phyloP scores from a whole-genome alignment of 2,113 vertebrate genomes.

The Pitta sordida region DNA sequence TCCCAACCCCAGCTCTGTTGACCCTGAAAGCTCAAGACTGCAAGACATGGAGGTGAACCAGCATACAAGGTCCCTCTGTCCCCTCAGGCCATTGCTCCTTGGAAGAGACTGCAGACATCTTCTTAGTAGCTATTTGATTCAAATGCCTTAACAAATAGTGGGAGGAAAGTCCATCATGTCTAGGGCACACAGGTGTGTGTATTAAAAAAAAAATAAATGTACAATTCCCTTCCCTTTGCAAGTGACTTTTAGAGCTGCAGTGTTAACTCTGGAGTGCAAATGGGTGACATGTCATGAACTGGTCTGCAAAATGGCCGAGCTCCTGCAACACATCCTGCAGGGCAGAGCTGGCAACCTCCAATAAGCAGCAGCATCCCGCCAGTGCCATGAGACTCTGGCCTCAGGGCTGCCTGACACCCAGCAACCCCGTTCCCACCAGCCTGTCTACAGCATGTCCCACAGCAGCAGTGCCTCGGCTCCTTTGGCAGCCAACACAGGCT shows the following conservation, averaged over 20 bases:
- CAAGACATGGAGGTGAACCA: background rate
- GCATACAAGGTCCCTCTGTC: background rate
- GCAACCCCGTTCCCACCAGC: fast-evolving
- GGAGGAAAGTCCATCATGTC: background rate
- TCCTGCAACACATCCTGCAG: fast-evolving
- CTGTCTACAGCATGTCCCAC: background rate
- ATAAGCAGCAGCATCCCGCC: background rate
- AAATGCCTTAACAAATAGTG: background rate
- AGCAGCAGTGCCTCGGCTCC: background rate
- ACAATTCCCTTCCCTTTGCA: background rate
- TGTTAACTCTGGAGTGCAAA: background rate
- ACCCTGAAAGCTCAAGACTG: background rate
- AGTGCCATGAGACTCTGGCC: fast-evolving
- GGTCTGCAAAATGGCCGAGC: background rate
- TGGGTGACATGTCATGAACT: background rate
- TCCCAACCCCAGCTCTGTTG: fast-evolving
- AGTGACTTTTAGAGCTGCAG: background rate
- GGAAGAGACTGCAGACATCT: background rate
- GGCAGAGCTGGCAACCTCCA: background rate
- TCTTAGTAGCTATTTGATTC: background rate
- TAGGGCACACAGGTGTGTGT: background rate
- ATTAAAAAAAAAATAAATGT: background rate
- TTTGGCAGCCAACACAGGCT: background rate
- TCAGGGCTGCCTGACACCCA: background rate
- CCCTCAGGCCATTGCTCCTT: background rate